Conservation (phyloP, 1,140 invertebrate species). For the Grapholita molesta region DNA sequence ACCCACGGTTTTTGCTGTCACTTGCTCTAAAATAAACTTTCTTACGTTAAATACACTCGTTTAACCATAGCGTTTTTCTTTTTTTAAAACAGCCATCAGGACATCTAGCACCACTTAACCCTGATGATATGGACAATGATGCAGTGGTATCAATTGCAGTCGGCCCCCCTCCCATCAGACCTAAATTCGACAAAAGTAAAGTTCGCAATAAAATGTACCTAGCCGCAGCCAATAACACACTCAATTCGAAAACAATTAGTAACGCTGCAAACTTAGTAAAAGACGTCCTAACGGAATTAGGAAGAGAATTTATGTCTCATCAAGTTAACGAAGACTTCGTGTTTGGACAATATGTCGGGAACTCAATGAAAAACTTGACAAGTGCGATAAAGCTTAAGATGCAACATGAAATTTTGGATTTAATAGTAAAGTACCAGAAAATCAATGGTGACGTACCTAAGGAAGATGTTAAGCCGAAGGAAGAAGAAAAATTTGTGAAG, state of each 20-base stretch:
- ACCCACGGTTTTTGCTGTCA: too few relatives aligned
- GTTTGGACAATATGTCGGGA: slow-evolving; percentile 64
- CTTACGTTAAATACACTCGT: neutral
- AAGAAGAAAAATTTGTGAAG: slow-evolving; percentile 20
- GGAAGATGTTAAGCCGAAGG: slow-evolving; percentile 23
- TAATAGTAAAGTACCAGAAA: slow-evolving; percentile 60
- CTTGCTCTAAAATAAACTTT: neutral
- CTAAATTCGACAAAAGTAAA: slow-evolving; percentile 49
- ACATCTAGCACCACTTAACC: slow-evolving; percentile 52
- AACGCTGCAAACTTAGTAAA: slow-evolving; percentile 37
- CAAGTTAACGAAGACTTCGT: slow-evolving; percentile 66
- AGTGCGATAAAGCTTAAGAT: slow-evolving; percentile 46
- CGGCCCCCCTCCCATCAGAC: slow-evolving; percentile 51
- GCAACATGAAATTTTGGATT: slow-evolving; percentile 62
- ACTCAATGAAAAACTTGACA: slow-evolving; percentile 57
- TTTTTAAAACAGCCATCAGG: slow-evolving; percentile 48
- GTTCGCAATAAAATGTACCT: slow-evolving; percentile 18
- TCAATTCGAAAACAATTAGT: slow-evolving; percentile 24
- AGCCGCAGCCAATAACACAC: slow-evolving; percentile 17
- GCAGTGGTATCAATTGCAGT: slow-evolving; percentile 65
- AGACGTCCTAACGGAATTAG: slow-evolving; percentile 52
- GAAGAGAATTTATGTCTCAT: slow-evolving; percentile 52
- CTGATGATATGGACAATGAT: slow-evolving; percentile 66
- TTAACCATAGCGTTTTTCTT: neutral
- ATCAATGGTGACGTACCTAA: slow-evolving; percentile 34